These are phyloP conservation scores for Leucoma salicis DNA, from an alignment of 2,888 invertebrate species.

Conservation along the genomic window DNA sequence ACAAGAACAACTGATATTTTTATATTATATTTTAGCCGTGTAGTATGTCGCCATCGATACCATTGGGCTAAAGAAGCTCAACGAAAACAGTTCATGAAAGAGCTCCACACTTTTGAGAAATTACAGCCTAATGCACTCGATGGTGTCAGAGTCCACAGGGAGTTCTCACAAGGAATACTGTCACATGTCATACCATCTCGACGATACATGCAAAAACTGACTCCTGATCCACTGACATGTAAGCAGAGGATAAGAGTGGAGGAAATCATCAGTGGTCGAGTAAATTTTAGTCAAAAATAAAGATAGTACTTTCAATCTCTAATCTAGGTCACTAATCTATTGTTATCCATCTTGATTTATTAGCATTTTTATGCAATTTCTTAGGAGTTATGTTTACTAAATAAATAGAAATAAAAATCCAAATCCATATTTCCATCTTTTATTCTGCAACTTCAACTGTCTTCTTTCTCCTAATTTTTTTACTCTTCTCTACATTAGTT, in stretches of 20 bases:
- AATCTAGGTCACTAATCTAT: background rate
- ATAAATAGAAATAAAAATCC: background rate
- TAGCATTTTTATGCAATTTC: background rate
- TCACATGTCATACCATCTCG: slow-evolving; percentile 74
- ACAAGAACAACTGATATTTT: background rate
- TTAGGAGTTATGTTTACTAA: background rate
- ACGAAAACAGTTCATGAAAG: slow-evolving; percentile 82
- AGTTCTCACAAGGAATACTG: slow-evolving; percentile 82
- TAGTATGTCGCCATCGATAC: slow-evolving; percentile 85
- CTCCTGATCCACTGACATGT: slow-evolving; percentile 62
- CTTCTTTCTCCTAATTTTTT: slow-evolving; percentile 82
- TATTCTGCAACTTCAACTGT: slow-evolving; percentile 27
- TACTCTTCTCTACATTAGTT: slow-evolving; percentile 90
- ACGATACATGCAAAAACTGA: slow-evolving; percentile 68
- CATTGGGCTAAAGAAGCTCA: slow-evolving; percentile 74
- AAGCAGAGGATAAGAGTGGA: slow-evolving; percentile 71
- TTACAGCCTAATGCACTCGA: slow-evolving; percentile 84
- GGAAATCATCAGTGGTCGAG: slow-evolving; percentile 67
- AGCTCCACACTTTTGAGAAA: slow-evolving; percentile 83
- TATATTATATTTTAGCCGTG: slow-evolving; percentile 70
- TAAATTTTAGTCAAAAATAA: slow-evolving; percentile 42
- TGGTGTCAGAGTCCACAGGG: slow-evolving; percentile 84
- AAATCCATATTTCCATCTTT: slow-evolving; percentile 3
- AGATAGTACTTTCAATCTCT: too few relatives aligned
- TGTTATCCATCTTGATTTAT: background rate